A percentile compares a stretch with the other conserved stretches of the same genome.
Conservation (phyloP, 2,797 vertebrate genomes). For the Loriculus beryllinus region DNA sequence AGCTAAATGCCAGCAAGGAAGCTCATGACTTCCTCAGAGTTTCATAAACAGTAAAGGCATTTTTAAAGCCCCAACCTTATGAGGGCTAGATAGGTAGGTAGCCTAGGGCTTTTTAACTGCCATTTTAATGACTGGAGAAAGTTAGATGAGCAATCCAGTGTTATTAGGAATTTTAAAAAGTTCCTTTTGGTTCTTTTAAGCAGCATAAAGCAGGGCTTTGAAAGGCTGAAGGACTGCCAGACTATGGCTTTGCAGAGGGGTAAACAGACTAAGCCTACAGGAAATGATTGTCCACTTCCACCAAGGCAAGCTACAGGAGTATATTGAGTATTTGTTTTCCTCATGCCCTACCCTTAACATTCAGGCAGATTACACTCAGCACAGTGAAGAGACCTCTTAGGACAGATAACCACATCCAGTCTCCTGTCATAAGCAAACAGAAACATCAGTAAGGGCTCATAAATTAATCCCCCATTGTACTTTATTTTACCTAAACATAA, state of each 20-base stretch:
- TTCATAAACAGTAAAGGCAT: neutral
- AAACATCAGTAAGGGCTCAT: neutral
- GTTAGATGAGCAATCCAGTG: neutral
- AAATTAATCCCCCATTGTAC: neutral
- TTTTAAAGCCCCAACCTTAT: neutral
- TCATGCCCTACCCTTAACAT: neutral
- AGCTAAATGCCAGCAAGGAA: neutral
- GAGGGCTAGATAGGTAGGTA: neutral
- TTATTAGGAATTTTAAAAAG: neutral
- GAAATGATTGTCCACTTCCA: neutral
- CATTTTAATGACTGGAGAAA: neutral
- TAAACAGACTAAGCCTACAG: neutral
- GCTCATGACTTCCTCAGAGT: neutral
- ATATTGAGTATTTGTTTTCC: neutral
- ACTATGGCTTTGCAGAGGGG: neutral
- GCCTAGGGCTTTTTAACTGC: neutral
- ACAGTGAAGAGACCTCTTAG: neutral
- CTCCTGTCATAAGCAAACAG: neutral
- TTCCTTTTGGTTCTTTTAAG: neutral
- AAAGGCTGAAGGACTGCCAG: neutral
- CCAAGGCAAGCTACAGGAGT: neutral
- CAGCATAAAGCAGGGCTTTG: neutral
- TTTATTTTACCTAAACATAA: neutral
- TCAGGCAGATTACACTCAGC: neutral
- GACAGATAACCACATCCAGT: neutral